Evolutionary conservation across 2,888 invertebrate genomes (phyloP).

Genomic region (Stegophylla sp.): DNA sequence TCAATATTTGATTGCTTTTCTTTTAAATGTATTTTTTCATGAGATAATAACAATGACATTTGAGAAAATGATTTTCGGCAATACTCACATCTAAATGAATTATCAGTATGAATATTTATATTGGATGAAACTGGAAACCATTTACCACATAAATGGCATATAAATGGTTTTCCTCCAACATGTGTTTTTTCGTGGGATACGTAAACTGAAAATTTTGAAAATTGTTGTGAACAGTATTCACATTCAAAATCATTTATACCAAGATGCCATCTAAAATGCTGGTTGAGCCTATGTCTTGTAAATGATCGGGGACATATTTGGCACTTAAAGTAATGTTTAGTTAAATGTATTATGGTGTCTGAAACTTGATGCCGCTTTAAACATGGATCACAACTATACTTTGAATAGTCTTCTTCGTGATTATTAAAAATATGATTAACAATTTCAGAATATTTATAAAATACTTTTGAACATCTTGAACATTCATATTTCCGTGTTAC

Average conservation of each 20-base stretch:
- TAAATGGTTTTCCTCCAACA: constrained; percentile 22
- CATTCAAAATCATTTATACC: constrained; percentile 37
- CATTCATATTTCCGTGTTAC: constrained; percentile 27
- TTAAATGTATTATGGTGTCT: neutral
- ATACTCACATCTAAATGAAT: neutral
- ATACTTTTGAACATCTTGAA: constrained; percentile 44
- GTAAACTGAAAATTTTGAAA: constrained; percentile 32
- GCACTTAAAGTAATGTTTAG: constrained; percentile 27
- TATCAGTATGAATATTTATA: constrained; percentile 32
- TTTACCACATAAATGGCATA: constrained; percentile 31
- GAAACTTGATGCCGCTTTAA: neutral
- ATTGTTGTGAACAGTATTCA: constrained; percentile 28
- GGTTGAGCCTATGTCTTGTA: constrained; percentile 34
- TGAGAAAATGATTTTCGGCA: neutral
- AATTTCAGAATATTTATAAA: constrained; percentile 38
- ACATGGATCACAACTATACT: constrained; percentile 41
- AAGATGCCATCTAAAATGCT: constrained; percentile 51
- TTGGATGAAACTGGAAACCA: constrained; percentile 36
- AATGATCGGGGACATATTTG: constrained; percentile 41
- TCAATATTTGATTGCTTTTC: neutral
- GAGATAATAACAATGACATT: neutral
- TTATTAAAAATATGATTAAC: constrained; percentile 34
- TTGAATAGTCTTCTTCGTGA: constrained; percentile 39
- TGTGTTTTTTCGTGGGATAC: constrained; percentile 39
- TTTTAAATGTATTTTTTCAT: neutral